Percentiles rank a stretch among this genome's conserved stretches.
Evolutionary conservation across 2,888 invertebrate genomes (phyloP).

Genomic region (Venustoraphidia nigricollis): DNA sequence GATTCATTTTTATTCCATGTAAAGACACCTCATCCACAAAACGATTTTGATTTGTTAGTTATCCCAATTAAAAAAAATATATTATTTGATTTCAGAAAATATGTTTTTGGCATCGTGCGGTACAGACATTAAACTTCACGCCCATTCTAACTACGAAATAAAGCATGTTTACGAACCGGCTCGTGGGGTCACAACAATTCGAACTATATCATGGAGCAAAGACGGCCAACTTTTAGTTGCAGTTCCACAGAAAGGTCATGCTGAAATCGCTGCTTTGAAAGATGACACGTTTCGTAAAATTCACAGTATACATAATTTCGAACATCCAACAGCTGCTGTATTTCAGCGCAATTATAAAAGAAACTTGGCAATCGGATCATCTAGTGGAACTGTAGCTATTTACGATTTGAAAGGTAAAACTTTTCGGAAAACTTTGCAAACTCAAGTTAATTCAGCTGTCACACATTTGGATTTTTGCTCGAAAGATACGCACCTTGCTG

Average conservation of each 20-base stretch:
- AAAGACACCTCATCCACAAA: no score
- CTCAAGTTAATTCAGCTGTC: constrained; percentile 21
- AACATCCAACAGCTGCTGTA: constrained; percentile 23
- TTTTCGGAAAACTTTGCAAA: neutral
- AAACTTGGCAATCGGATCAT: constrained; percentile 14
- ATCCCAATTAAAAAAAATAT: neutral
- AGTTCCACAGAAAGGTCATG: constrained; percentile 21
- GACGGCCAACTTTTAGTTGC: constrained; percentile 25
- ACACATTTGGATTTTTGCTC: constrained; percentile 32
- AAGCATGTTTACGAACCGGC: constrained; percentile 17
- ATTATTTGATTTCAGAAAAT: neutral
- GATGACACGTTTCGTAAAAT: constrained; percentile 21
- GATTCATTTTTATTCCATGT: no score
- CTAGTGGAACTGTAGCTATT: neutral
- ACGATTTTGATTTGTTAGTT: no score
- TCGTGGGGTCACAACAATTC: constrained; percentile 20
- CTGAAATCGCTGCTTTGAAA: constrained; percentile 24
- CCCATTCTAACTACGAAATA: constrained; percentile 35
- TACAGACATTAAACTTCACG: constrained; percentile 37
- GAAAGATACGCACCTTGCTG: constrained; percentile 33
- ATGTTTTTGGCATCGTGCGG: constrained; percentile 43
- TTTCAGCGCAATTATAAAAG: constrained; percentile 24
- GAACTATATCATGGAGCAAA: constrained; percentile 21
- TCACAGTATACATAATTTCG: constrained; percentile 21
- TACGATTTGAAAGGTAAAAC: constrained; percentile 4